Conservation (phyloP, 1,140 invertebrate species). For the Zelostemma sp. region DNA sequence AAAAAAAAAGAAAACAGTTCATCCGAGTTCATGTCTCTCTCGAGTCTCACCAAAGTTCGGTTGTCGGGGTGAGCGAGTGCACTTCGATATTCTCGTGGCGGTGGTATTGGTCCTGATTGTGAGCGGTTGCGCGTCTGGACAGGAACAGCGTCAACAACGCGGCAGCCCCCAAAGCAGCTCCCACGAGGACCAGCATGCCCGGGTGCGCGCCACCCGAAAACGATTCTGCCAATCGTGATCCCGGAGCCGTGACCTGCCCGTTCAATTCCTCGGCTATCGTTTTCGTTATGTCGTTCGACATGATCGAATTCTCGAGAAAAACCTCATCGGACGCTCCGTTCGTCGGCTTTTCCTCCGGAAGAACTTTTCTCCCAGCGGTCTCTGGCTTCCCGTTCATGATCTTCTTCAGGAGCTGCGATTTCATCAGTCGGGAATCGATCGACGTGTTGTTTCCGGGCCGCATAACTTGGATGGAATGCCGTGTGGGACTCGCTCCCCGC, state of each 20-base stretch:
- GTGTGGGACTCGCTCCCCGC: slow-evolving; percentile 11
- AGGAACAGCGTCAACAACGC: slow-evolving; percentile 67
- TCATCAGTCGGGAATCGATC: too few relatives aligned
- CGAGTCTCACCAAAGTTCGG: slow-evolving; percentile 76
- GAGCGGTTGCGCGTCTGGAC: slow-evolving; percentile 56
- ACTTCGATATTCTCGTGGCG: slow-evolving; percentile 77
- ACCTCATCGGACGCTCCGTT: neutral
- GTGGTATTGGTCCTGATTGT: slow-evolving; percentile 63
- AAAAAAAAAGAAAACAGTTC: neutral
- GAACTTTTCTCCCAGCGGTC: too few relatives aligned
- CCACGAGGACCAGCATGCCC: slow-evolving; percentile 69
- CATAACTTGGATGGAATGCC: slow-evolving; percentile 26
- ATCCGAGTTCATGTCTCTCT: neutral
- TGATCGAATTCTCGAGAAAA: slow-evolving; percentile 11
- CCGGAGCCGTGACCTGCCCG: slow-evolving; percentile 60
- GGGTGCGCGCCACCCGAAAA: slow-evolving; percentile 64
- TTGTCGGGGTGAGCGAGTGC: slow-evolving; percentile 75
- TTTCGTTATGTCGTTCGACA: slow-evolving; percentile 49
- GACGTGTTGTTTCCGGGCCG: slow-evolving; percentile 6
- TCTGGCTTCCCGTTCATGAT: neutral
- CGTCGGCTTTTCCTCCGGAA: neutral
- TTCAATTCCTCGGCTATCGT: slow-evolving; percentile 62
- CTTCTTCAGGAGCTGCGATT: too few relatives aligned
- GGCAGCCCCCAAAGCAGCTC: slow-evolving; percentile 64
- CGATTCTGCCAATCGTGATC: slow-evolving; percentile 51